phyloP scores from a whole-genome alignment of 2,113 vertebrate species.

The Cariama cristata region DNA sequence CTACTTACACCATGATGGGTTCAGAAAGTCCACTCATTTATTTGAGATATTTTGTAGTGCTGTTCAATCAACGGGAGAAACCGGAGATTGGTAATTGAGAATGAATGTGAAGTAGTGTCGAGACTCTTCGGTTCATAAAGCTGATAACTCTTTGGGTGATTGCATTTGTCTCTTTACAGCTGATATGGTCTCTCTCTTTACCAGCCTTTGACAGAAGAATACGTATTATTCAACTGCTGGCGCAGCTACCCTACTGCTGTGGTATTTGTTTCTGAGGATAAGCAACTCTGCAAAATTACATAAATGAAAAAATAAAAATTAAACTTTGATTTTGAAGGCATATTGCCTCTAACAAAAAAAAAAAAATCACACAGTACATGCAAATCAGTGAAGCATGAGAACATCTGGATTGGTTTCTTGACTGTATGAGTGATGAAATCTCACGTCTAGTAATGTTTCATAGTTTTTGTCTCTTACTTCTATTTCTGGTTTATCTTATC shows the following conservation, averaged over 20 bases:
- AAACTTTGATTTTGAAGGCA: background rate
- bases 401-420: background rate
- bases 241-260: background rate
- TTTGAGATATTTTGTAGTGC: conserved; percentile 61
- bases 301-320: background rate
- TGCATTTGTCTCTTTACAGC: conserved; percentile 72
- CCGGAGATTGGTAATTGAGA: conserved; percentile 70
- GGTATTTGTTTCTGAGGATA: conserved; percentile 16
- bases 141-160: conserved; percentile 62
- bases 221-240: conserved; percentile 9
- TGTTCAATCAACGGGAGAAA: conserved; percentile 59
- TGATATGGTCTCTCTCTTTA: conserved; percentile 45
- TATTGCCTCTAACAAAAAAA: background rate
- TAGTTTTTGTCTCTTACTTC: background rate
- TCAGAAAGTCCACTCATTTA: conserved; percentile 60
- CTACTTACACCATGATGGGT: background rate
- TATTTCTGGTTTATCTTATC: background rate
- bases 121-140: conserved; percentile 67
- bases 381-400: background rate
- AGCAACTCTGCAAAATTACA: background rate
- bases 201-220: conserved; percentile 20
- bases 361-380: background rate
- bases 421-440: background rate
- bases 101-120: conserved; percentile 77
- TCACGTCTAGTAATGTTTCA: background rate